Percentiles rank a stretch among this genome's conserved stretches.
phyloP scores from a whole-genome alignment of 2,113 vertebrate genomes.

The Pseudorhombus dupliciocellatus region DNA sequence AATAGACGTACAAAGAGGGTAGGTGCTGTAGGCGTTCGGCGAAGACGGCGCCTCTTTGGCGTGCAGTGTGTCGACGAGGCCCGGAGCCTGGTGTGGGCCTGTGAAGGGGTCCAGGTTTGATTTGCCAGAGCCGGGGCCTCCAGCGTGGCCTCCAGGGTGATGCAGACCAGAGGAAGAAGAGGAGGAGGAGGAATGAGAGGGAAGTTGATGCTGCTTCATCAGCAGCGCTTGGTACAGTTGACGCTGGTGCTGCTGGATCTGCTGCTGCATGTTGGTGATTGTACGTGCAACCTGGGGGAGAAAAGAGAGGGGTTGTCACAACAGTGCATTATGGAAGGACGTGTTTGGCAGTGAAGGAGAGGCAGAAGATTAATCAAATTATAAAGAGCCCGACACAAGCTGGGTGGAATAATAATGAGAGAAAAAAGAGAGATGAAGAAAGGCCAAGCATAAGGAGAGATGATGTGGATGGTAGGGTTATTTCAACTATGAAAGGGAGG shows the following conservation, averaged over 20 bases:
- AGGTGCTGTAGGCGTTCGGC: constrained; percentile 92
- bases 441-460: neutral
- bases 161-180: constrained; percentile 92
- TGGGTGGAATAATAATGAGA: neutral
- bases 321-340: neutral
- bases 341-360: neutral
- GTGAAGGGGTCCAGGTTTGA: constrained; percentile 92
- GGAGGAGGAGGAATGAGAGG: constrained; percentile 86
- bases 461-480: neutral
- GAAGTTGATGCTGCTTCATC: constrained; percentile 91
- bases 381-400: neutral
- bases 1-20: constrained; percentile 90
- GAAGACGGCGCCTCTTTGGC: constrained; percentile 98
- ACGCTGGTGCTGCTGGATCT: constrained; percentile 99
- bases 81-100: constrained; percentile 87
- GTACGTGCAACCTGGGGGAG: constrained; percentile 93
- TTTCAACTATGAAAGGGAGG: neutral
- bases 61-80: constrained; percentile 93
- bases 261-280: constrained; percentile 99
- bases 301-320: constrained; percentile 13
- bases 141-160: constrained; percentile 81
- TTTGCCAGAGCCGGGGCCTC: constrained; percentile 88
- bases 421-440: neutral
- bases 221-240: constrained; percentile 99
- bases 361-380: neutral